phyloP scores from a whole-genome alignment of 1,140 invertebrate genomes.

The Apis florea region DNA sequence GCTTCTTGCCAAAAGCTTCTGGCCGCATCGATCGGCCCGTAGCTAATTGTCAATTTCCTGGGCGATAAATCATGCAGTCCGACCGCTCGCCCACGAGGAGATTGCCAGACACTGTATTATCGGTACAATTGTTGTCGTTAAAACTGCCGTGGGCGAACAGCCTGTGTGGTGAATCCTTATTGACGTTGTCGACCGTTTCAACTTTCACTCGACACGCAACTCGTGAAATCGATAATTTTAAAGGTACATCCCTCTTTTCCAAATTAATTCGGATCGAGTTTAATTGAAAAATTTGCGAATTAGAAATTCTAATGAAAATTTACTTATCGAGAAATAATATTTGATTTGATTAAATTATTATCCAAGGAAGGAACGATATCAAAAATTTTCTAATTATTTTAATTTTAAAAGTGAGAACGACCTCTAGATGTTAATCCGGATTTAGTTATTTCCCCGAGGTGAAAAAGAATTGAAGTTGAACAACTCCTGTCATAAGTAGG shows the following conservation, averaged over 20 bases:
- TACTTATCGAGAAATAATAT: too few species aligned
- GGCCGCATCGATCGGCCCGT: conserved; percentile 29
- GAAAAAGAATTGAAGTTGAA: not conserved
- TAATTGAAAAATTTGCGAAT: too few species aligned
- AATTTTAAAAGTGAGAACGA: too few species aligned
- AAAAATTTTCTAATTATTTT: too few species aligned
- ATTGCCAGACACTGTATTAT: conserved; percentile 40
- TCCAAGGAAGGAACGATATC: too few species aligned
- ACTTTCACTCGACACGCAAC: not conserved
- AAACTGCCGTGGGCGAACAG: conserved; percentile 9
- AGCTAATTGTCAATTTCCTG: conserved; percentile 48
- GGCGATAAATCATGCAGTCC: conserved; percentile 33
- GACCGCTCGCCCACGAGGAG: conserved; percentile 17
- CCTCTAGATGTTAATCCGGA: too few species aligned
- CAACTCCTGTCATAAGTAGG: not conserved
- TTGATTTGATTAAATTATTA: not conserved
- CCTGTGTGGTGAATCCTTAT: not conserved
- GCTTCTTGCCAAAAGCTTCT: conserved; percentile 48
- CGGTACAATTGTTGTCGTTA: conserved; percentile 27
- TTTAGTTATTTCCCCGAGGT: not conserved
- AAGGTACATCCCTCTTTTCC: too few species aligned
- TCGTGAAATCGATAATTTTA: too few species aligned
- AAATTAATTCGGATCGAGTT: too few species aligned
- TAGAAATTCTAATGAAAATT: too few species aligned
- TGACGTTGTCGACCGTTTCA: not conserved